Conservation (phyloP, 2,888 invertebrate genomes). For the Cordilura impudica region DNA sequence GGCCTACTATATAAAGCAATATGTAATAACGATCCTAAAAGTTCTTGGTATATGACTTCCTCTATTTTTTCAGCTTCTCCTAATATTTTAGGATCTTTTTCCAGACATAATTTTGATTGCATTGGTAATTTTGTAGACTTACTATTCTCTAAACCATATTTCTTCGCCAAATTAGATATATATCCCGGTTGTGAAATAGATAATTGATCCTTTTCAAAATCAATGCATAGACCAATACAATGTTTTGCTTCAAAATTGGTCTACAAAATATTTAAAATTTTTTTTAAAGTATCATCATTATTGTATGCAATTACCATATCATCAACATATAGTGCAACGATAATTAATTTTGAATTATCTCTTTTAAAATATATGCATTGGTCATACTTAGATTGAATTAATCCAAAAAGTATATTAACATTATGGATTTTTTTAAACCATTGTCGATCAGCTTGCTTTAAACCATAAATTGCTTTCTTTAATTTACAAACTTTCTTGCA, state of each 20-base stretch:
- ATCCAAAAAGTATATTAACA: constrained; percentile 10
- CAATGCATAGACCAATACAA: constrained; percentile 35
- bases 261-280: constrained; percentile 5
- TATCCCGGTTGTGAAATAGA: constrained; percentile 38
- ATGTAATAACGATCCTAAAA: constrained; percentile 36
- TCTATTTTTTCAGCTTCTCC: constrained; percentile 41
- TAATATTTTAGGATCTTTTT: constrained; percentile 41
- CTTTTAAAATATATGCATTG: constrained; percentile 16
- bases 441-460: constrained; percentile 23
- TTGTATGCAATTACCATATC: constrained; percentile 26
- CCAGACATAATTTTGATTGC: constrained; percentile 23
- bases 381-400: constrained; percentile 27
- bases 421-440: constrained; percentile 20
- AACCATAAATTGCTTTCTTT: constrained; percentile 37
- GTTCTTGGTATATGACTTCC: constrained; percentile 40
- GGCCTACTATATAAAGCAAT: constrained; percentile 39
- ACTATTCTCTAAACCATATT: constrained; percentile 28
- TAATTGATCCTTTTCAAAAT: constrained; percentile 3
- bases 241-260: constrained; percentile 29
- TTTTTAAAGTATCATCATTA: constrained; percentile 3
- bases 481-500: constrained; percentile 11
- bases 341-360: background rate
- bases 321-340: constrained; percentile 40
- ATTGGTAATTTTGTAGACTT: constrained; percentile 26
- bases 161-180: constrained; percentile 21